phyloP scores from a whole-genome alignment of 1,140 invertebrate species.

The Drosophila albomicans region DNA sequence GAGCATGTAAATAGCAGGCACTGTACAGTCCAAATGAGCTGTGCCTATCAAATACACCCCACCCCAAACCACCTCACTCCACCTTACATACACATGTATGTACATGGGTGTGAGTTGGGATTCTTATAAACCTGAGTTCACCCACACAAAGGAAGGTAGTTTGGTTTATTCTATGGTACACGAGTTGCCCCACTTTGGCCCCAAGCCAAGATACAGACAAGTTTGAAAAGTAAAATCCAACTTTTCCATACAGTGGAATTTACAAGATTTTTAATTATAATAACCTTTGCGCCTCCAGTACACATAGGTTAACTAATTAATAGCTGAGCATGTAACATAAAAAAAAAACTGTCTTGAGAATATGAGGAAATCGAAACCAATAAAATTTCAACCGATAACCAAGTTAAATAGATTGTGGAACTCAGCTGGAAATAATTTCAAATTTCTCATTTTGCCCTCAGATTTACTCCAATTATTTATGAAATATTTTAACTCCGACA shows the following conservation, averaged over 20 bases:
- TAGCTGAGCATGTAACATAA: too few relatives aligned
- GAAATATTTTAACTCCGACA: too few relatives aligned
- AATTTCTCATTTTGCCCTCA: too few relatives aligned
- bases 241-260: slow-evolving; percentile 14
- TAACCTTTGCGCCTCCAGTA: not conserved
- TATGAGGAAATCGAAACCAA: too few relatives aligned
- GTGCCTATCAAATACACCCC: slow-evolving; percentile 17
- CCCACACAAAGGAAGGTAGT: slow-evolving; percentile 34
- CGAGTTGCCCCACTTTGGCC: slow-evolving; percentile 28
- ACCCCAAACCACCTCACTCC: slow-evolving; percentile 7
- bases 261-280: not conserved
- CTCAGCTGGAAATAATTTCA: too few relatives aligned
- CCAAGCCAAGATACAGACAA: slow-evolving; percentile 48
- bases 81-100: not conserved
- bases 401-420: too few relatives aligned
- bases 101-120: not conserved
- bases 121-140: slow-evolving; percentile 11
- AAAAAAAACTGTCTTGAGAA: too few relatives aligned
- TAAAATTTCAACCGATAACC: too few relatives aligned
- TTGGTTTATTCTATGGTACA: slow-evolving; percentile 50
- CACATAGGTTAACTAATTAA: not conserved
- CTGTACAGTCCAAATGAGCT: slow-evolving; percentile 39
- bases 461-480: too few relatives aligned
- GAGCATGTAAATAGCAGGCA: slow-evolving; percentile 34
- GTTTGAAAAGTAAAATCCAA: slow-evolving; percentile 34